Evolutionary conservation across 2,113 vertebrate genomes (phyloP).

Genomic region (Phocoena phocoena): DNA sequence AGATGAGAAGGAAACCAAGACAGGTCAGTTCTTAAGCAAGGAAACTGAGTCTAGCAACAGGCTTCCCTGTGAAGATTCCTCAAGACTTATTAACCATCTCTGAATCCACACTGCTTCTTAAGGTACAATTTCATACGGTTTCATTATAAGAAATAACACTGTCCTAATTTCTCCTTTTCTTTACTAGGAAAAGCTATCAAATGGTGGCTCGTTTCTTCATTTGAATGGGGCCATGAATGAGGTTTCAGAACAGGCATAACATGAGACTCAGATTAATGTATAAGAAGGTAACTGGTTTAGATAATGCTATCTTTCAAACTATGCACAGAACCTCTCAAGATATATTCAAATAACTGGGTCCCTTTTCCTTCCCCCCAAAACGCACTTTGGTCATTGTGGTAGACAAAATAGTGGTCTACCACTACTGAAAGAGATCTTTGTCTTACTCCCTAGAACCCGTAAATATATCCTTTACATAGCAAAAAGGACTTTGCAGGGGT

Average conservation of each 20-base stretch:
- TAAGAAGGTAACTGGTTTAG: slow-evolving; percentile 13
- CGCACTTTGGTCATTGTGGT: background rate
- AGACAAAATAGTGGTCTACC: background rate
- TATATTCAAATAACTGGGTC: background rate
- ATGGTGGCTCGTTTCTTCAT: background rate
- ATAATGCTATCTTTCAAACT: background rate
- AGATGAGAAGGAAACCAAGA: background rate
- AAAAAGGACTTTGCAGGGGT: background rate
- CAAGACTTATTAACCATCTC: background rate
- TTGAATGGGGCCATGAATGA: background rate
- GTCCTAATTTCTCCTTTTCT: slow-evolving; percentile 39
- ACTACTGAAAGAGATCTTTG: background rate
- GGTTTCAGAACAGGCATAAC: background rate
- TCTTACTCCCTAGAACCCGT: background rate
- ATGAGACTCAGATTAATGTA: background rate
- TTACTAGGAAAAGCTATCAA: slow-evolving; percentile 32
- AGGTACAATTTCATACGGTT: background rate
- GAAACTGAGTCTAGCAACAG: background rate
- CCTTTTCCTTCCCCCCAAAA: background rate
- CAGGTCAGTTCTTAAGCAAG: background rate
- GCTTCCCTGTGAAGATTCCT: background rate
- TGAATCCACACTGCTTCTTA: background rate
- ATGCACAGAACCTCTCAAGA: background rate
- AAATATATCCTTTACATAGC: background rate
- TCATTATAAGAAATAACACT: slow-evolving; percentile 28